Percentiles rank a stretch among this genome's conserved stretches.
Evolutionary conservation across 1,140 invertebrate species (phyloP).

Genomic region (Ruditapes philippinarum): DNA sequence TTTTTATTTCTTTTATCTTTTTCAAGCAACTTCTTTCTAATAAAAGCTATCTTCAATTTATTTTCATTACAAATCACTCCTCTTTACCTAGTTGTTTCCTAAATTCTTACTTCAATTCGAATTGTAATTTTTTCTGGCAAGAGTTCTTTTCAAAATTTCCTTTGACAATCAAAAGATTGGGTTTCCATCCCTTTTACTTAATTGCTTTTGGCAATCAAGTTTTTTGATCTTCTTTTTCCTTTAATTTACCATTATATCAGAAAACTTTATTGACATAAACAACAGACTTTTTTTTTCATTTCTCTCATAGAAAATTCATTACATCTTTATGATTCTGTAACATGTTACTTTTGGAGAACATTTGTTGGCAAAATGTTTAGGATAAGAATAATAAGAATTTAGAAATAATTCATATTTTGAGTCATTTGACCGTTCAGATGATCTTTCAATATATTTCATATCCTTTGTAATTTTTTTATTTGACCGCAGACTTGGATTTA

Average conservation of each 20-base stretch:
- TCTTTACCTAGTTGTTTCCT: not conserved
- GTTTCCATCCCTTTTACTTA: too few species aligned
- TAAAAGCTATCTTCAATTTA: not conserved
- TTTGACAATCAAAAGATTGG: slow-evolving; percentile 4
- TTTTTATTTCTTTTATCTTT: not conserved
- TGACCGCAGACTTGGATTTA: not conserved
- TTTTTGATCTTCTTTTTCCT: not conserved
- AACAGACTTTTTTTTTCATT: slow-evolving; percentile 14
- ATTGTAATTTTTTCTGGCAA: slow-evolving; percentile 17
- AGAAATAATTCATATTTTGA: not conserved
- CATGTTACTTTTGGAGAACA: slow-evolving; percentile 7
- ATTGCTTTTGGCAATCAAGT: too few species aligned
- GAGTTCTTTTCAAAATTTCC: slow-evolving; percentile 35
- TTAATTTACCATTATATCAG: not conserved
- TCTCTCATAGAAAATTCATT: not conserved
- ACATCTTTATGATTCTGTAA: not conserved
- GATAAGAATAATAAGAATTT: not conserved
- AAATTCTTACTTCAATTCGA: slow-evolving; percentile 2
- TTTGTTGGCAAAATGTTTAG: not conserved
- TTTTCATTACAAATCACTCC: not conserved
- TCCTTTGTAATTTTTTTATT: not conserved
- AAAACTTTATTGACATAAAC: not conserved
- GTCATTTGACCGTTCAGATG: not conserved
- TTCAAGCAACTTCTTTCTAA: not conserved
- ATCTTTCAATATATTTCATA: not conserved